Base-by-base conservation (phyloP, 2,113 vertebrate species). In the Halichoerus grypus region DNA sequence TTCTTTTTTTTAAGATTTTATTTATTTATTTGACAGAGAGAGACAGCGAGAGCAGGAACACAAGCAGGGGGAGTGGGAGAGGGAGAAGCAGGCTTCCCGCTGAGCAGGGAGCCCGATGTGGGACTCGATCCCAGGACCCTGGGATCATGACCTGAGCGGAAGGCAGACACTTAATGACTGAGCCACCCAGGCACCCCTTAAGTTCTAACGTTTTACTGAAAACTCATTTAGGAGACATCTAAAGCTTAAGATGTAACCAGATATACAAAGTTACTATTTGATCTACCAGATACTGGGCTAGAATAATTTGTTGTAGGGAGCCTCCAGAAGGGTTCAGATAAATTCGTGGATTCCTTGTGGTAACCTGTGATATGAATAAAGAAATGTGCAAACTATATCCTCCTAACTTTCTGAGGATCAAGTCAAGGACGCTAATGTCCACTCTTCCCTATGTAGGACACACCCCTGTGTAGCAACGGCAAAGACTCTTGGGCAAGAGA, bases 181-280 rank as follows among this genome's bases (percentile, higher is more conserved):
- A 42, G 39, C 39, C 39, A 42, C 39, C 4, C 39, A 42, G 39
- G 39, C 39, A 1, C 39, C 39, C 7, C 61, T 94, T 95, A 65
- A 95, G n/a, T 82, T 79, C 63, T 81, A 77, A 67, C 39, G 84
- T 87, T 97, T 97, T 82, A 80, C 55, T 84, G 63, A 93, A 96
- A 89, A 94, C 51, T 86, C 79, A 95, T 82, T 92, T 94, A 92
- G 53, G 57, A 84, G 65, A 31, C n/a, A 97, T 36, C 28, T 94
- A 59, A 85, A 91, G 16, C 19, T 89, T 95, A 67, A 88, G 33
- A 19, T 91, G 22, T 28, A 83, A 90, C 9, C 63, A 92, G n/a
- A 93, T 91, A 90, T 79, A 22, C 26, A 53, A 59, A 18, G 18
- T 88, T 87, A 96, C 21, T 67, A 79, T 42, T 88, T 21, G 39